Evolutionary conservation across 2,113 vertebrate genomes (phyloP).

Genomic region (Neopipo cinnamomea): DNA sequence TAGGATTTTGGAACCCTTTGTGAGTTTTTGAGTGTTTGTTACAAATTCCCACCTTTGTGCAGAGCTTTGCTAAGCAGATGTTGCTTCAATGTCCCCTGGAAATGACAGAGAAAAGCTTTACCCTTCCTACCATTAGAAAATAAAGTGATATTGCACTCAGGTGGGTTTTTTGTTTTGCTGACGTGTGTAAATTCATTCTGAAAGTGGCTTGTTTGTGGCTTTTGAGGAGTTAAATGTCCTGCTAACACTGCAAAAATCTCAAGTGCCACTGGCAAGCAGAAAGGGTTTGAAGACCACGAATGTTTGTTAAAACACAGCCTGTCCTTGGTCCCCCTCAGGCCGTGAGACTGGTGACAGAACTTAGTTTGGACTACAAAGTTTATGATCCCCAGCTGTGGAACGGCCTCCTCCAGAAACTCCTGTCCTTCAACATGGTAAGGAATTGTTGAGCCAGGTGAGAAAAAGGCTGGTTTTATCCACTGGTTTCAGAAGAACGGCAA

Average conservation of each 20-base stretch:
- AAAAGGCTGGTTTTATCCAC: neutral
- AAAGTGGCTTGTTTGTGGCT: neutral
- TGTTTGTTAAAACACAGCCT: neutral
- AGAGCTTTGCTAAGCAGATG: neutral
- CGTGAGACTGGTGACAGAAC: conserved; percentile 87
- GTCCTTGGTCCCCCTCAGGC: conserved; percentile 74
- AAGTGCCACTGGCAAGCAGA: neutral
- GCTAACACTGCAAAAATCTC: neutral
- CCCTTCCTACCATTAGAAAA: neutral
- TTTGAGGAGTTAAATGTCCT: neutral
- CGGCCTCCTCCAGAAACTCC: conserved; percentile 88
- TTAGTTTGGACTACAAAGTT: conserved; percentile 89
- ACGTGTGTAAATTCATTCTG: neutral
- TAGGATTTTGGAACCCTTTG: conserved; percentile 32
- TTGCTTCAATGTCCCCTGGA: neutral
- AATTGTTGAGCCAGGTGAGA: neutral
- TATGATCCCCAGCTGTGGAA: conserved; percentile 92
- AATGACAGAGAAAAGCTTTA: neutral
- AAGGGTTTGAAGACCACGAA: neutral
- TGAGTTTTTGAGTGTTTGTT: neutral
- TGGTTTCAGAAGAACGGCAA: neutral
- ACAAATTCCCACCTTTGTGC: neutral
- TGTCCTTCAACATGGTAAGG: conserved; percentile 88
- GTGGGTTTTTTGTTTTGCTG: neutral
- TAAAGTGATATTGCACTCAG: neutral